Evolutionary conservation across 2,888 invertebrate species (phyloP).

Genomic region (Antitype chi): DNA sequence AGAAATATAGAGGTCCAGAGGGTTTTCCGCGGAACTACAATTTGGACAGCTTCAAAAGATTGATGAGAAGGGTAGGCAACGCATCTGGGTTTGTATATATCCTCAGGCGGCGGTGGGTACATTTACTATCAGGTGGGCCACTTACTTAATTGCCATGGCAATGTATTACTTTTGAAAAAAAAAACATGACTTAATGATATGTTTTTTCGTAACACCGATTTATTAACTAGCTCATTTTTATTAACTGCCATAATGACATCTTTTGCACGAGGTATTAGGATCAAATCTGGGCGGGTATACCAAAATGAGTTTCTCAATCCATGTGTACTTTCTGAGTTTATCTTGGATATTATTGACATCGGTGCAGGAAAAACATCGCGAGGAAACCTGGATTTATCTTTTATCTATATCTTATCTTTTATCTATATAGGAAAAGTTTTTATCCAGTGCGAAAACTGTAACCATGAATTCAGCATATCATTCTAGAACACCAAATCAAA

Average conservation of each 20-base stretch:
- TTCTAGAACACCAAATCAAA: too few relatives aligned
- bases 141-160: neutral
- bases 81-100: slow-evolving; percentile 13
- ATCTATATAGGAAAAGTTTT: too few relatives aligned
- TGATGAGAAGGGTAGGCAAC: slow-evolving; percentile 42
- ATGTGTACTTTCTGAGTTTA: neutral
- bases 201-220: neutral
- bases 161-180: neutral
- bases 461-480: too few relatives aligned
- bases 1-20: slow-evolving; percentile 43
- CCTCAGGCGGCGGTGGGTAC: neutral
- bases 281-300: neutral
- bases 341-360: neutral
- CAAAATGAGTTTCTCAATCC: neutral
- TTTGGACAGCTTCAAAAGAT: slow-evolving; percentile 49
- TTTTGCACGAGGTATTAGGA: neutral
- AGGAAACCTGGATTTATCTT: neutral
- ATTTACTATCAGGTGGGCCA: slow-evolving; percentile 7
- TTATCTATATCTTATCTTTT: too few relatives aligned
- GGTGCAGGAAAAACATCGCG: neutral
- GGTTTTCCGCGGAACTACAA: slow-evolving; percentile 32
- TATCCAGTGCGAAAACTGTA: too few relatives aligned
- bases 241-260: neutral
- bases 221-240: neutral
- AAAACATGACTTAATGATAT: neutral